Percentiles rank a stretch among this genome's conserved stretches.
phyloP scores from a whole-genome alignment of 2,113 vertebrate species.

The Scartelaos histophorus region DNA sequence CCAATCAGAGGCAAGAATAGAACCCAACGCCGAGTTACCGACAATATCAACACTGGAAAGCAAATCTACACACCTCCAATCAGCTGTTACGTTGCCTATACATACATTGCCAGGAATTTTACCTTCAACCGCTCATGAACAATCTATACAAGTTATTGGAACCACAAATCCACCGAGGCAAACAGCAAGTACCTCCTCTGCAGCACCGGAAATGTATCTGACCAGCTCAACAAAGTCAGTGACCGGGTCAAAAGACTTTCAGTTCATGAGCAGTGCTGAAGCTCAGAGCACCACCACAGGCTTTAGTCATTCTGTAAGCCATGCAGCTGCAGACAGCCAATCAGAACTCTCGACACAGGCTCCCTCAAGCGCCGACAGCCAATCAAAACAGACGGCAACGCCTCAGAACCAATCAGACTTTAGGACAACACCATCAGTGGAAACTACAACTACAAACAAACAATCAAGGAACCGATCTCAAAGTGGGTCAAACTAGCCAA shows the following conservation, averaged over 20 bases:
- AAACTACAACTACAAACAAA: neutral
- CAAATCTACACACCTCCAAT: neutral
- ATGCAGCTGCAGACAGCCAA: neutral
- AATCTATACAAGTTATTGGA: neutral
- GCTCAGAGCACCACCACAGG: neutral
- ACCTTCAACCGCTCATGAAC: neutral
- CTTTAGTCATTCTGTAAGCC: neutral
- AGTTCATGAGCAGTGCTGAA: neutral
- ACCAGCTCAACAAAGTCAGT: neutral
- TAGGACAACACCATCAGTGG: neutral
- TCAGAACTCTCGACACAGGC: neutral
- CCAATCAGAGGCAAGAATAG: neutral
- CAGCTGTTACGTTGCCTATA: no score
- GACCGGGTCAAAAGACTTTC: neutral
- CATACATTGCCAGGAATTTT: neutral
- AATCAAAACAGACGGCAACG: neutral
- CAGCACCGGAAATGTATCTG: neutral
- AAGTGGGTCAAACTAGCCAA: neutral
- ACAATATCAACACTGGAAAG: neutral
- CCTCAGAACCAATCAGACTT: neutral
- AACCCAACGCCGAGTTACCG: neutral
- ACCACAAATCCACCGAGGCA: neutral
- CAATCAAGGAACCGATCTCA: neutral
- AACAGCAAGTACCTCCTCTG: neutral
- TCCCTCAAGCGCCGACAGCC: neutral